Percentiles rank a stretch among this genome's conserved stretches.
These are phyloP conservation scores for Psix sp. DNA, from an alignment of 1,140 invertebrate genomes.

Conservation along the genomic window DNA sequence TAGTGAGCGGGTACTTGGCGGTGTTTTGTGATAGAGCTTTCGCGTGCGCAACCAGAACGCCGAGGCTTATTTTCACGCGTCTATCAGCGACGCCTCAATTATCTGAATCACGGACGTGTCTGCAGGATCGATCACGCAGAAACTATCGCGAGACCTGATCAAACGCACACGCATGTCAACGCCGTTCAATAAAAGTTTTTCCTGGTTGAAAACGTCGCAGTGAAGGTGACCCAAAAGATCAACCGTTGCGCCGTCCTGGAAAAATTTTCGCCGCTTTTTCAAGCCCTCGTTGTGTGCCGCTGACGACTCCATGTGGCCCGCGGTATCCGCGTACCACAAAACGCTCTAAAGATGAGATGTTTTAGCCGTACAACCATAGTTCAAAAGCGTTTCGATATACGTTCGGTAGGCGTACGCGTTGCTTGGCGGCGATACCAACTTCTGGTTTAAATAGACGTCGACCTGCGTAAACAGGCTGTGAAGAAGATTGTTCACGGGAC, in stretches of 20 bases:
- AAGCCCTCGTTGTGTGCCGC: background rate
- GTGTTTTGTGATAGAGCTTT: no score
- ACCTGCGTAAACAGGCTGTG: conserved; percentile 7
- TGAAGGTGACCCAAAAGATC: conserved; percentile 7
- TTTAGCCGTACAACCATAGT: conserved; percentile 18
- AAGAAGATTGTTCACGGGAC: conserved; percentile 8
- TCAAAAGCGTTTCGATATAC: conserved; percentile 38
- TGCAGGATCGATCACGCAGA: no score
- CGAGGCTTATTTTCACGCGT: no score
- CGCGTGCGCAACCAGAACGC: no score
- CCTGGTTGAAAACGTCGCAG: no score
- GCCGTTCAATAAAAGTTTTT: no score
- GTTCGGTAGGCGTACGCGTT: conserved; percentile 1
- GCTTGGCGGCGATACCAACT: background rate
- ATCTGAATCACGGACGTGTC: no score
- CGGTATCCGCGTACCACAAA: conserved; percentile 13
- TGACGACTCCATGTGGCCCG: background rate
- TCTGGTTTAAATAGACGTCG: conserved; percentile 15
- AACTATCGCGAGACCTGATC: no score
- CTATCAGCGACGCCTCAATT: no score
- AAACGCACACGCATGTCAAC: no score
- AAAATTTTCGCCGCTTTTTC: background rate
- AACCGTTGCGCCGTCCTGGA: background rate
- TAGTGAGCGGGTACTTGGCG: no score
- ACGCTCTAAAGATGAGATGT: conserved; percentile 27